These are phyloP conservation scores for Erebia ligea DNA, from an alignment of 2,888 invertebrate species.

Conservation along the genomic window DNA sequence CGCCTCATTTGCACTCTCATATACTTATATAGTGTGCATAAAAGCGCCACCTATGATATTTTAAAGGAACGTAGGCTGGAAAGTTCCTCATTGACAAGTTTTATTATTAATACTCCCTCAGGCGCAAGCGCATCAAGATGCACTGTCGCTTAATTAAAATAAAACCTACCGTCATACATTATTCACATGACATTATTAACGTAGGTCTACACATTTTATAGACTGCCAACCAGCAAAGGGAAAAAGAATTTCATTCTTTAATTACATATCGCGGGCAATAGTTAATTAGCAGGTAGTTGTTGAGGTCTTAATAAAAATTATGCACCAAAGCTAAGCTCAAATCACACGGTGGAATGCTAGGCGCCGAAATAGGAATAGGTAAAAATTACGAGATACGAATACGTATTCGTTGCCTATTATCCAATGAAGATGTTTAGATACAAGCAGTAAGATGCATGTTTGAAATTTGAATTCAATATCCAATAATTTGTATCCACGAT, in stretches of 20 bases:
- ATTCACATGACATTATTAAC: conserved; percentile 39
- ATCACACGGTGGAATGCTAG: not conserved
- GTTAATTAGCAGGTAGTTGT: conserved; percentile 27
- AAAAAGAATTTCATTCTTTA: conserved; percentile 35
- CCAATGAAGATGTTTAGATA: no score
- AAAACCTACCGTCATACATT: conserved; percentile 37
- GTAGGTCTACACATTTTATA: conserved; percentile 45
- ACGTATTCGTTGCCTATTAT: no score
- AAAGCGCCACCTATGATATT: no score
- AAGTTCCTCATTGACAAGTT: conserved; percentile 46
- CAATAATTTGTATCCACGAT: no score
- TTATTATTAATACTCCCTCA: conserved; percentile 45
- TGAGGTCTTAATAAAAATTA: conserved; percentile 21
- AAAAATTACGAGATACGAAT: no score
- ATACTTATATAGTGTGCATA: no score
- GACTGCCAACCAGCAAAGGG: conserved; percentile 45
- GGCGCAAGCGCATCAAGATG: conserved; percentile 39
- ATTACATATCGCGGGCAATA: conserved; percentile 24
- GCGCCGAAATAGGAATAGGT: not conserved
- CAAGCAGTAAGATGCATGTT: no score
- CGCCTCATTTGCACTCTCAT: no score
- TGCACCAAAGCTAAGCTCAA: not conserved
- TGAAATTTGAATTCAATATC: no score
- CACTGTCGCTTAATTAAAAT: conserved; percentile 42
- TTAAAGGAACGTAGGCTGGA: no score